These are phyloP conservation scores for Patella vulgata DNA, from an alignment of 1,140 invertebrate genomes.

Conservation along the genomic window DNA sequence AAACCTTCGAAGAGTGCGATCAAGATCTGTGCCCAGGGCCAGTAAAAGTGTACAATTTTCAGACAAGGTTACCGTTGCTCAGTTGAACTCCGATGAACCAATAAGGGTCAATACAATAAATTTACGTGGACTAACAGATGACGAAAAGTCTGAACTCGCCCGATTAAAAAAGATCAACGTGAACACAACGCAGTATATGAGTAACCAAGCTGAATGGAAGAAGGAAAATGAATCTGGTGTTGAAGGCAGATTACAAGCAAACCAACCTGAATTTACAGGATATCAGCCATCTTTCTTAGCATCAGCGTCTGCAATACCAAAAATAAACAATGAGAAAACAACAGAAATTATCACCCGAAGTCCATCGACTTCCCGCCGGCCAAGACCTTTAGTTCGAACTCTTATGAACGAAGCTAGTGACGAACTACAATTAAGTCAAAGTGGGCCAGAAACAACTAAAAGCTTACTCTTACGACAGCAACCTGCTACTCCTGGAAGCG, in stretches of 20 bases:
- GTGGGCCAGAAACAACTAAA: slow-evolving; percentile 8
- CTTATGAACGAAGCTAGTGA: too few species aligned
- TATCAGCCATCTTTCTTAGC: slow-evolving; percentile 20
- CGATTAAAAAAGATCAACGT: slow-evolving; percentile 6
- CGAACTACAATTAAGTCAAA: slow-evolving; percentile 1
- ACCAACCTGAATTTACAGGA: slow-evolving; percentile 11
- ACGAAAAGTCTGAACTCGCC: not conserved
- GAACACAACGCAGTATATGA: slow-evolving; percentile 48
- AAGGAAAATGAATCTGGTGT: slow-evolving; percentile 32
- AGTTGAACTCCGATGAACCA: slow-evolving; percentile 36
- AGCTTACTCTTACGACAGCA: slow-evolving; percentile 8
- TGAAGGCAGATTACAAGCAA: not conserved
- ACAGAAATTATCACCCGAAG: slow-evolving; percentile 1
- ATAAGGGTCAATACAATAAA: slow-evolving; percentile 26
- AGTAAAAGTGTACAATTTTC: slow-evolving; percentile 56
- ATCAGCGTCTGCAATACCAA: slow-evolving; percentile 6
- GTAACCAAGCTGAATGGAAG: slow-evolving; percentile 47
- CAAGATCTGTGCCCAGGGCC: slow-evolving; percentile 24
- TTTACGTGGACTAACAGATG: not conserved
- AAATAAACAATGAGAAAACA: slow-evolving; percentile 9
- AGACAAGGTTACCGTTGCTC: slow-evolving; percentile 48
- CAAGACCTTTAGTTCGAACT: too few species aligned
- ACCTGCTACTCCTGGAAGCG: slow-evolving; percentile 21
- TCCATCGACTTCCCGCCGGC: slow-evolving; percentile 10
- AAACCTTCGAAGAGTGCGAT: slow-evolving; percentile 47